Conservation (phyloP, 2,797 vertebrate genomes). For the Eulemur rubriventer region DNA sequence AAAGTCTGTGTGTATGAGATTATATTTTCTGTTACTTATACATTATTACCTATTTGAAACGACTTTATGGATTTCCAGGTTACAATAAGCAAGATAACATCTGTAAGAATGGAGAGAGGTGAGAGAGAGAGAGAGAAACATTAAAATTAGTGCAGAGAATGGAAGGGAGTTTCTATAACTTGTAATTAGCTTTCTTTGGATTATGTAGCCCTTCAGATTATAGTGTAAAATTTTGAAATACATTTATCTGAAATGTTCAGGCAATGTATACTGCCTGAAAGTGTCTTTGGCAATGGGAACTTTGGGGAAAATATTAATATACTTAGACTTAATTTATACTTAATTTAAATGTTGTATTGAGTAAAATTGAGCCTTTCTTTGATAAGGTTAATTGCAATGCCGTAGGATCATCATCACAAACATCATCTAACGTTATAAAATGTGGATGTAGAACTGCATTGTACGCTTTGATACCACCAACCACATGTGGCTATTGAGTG, state of each 20-base stretch:
- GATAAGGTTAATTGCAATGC: not conserved
- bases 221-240: not conserved
- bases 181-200: not conserved
- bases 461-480: not conserved
- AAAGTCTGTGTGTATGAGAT: not conserved
- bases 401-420: not conserved
- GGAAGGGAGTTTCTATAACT: not conserved
- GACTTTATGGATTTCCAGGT: constrained; percentile 3
- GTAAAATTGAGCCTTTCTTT: not conserved
- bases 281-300: not conserved
- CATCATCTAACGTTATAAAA: not conserved
- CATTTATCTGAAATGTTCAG: not conserved
- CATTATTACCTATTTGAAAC: not conserved
- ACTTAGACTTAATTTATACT: not conserved
- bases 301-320: not conserved
- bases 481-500: not conserved
- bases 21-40: not conserved
- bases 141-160: constrained; percentile 41
- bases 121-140: not conserved
- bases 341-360: not conserved
- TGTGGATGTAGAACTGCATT: not conserved
- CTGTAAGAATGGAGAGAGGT: not conserved
- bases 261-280: not conserved
- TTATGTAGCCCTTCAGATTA: not conserved
- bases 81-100: not conserved